Conservation (phyloP, 1,140 invertebrate species). For the Hormaphis cornu region DNA sequence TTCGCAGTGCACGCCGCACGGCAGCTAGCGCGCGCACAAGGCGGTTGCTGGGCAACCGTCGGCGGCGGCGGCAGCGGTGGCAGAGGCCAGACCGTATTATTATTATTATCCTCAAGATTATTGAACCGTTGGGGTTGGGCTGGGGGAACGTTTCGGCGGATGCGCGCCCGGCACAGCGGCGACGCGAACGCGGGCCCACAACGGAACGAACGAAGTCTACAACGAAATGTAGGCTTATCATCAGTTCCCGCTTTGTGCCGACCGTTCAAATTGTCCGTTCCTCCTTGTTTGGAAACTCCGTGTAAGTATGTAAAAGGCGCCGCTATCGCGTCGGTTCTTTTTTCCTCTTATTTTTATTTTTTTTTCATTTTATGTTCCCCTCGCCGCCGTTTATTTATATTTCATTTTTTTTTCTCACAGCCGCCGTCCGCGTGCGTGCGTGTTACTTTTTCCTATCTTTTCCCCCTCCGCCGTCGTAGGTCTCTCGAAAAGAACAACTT, state of each 20-base stretch:
- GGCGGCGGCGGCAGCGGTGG: too few species aligned
- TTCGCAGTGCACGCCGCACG: not conserved
- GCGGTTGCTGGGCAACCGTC: too few species aligned
- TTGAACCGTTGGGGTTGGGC: too few species aligned
- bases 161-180: not conserved
- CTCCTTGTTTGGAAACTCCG: constrained; percentile 32
- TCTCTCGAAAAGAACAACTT: too few species aligned
- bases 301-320: constrained; percentile 26
- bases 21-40: not conserved
- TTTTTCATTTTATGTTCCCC: not conserved
- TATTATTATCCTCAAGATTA: too few species aligned
- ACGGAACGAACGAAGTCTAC: constrained; percentile 29
- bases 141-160: too few species aligned
- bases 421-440: not conserved
- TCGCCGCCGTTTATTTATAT: constrained; percentile 3
- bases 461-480: not conserved
- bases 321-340: not conserved
- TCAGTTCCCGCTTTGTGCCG: constrained; percentile 32
- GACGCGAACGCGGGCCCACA: constrained; percentile 28
- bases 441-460: not conserved
- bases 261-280: constrained; percentile 31
- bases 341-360: not conserved
- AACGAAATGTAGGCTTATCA: constrained; percentile 32
- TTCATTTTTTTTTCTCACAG: not conserved
- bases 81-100: too few species aligned